Base-by-base conservation (phyloP, 1,140 invertebrate genomes). In the Ctenoplectra terminalis region DNA sequence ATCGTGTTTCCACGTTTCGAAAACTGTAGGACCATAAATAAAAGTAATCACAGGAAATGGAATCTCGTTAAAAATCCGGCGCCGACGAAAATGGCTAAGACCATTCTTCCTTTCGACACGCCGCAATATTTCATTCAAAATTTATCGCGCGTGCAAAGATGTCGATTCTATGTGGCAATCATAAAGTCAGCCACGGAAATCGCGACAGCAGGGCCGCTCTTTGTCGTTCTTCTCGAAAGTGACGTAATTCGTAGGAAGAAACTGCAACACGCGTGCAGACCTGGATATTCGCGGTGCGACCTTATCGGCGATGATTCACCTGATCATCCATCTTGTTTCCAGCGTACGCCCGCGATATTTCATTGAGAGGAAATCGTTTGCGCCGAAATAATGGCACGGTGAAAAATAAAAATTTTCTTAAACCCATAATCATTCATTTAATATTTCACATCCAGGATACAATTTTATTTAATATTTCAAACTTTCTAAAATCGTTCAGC, bases 241-340 rank as follows among this genome's bases (percentile, higher is more conserved):
- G 74, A 83, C 81, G 81, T 79, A 77, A 85, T 29, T 69, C 60
- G 73, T 74, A 82, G 73, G 61, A 85, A 83, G 81, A 74, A 64
- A 70, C 58, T 67, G 52, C 54, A 67, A 50, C 17, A 81, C 40
- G 54, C 40, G 73, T 13, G 46, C 29, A 69, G 46, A 58, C 80
- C 80, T 69, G 73, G 80, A 77, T 82, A 67, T 50, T 48, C 61
- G 56, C 72, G 69, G 48, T 29, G 61, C 77, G 78, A 71, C 73
- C 84, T 81, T 79, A 83, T 86, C 56, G 74, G 54, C 50, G 77
- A 86, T 84, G 82, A 84, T 86, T 83, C 82, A 81, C 60, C 56
- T 31, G 46, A 76, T 48, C 60, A 84, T 84, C 58, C 61, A 81
- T 72, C 75, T 70, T 83, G 71, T 13, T 58, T 31, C 17, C 60